phyloP scores from a whole-genome alignment of 2,797 vertebrate species.

The Falco cherrug region DNA sequence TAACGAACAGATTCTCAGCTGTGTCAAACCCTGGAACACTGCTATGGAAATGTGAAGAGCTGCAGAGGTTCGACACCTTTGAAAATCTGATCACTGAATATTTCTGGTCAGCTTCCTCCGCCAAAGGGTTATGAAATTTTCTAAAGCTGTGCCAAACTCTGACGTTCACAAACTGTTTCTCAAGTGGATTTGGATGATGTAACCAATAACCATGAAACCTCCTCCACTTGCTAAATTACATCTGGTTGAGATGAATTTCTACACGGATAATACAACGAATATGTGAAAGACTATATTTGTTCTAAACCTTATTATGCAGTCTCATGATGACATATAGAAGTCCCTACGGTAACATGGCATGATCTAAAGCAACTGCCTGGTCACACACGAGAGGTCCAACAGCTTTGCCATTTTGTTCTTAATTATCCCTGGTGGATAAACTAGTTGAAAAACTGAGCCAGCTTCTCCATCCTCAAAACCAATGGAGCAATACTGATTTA shows the following conservation, averaged over 20 bases:
- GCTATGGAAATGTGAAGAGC: background rate
- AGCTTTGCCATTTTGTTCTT: background rate
- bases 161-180: background rate
- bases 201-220: background rate
- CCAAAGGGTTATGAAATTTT: conserved; percentile 7
- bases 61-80: conserved; percentile 2
- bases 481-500: background rate
- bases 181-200: conserved; percentile 18
- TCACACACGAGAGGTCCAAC: background rate
- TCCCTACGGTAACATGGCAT: background rate
- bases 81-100: background rate
- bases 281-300: background rate
- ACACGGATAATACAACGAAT: background rate
- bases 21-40: background rate
- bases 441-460: background rate
- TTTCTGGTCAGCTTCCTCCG: background rate
- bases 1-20: background rate
- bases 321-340: background rate
- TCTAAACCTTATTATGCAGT: background rate
- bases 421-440: background rate
- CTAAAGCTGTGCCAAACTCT: conserved; percentile 16
- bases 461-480: background rate
- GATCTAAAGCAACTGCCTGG: background rate
- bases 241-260: background rate
- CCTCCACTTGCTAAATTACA: background rate